Conservation (phyloP, 2,797 vertebrate species). For the Geotrypetes seraphini region DNA sequence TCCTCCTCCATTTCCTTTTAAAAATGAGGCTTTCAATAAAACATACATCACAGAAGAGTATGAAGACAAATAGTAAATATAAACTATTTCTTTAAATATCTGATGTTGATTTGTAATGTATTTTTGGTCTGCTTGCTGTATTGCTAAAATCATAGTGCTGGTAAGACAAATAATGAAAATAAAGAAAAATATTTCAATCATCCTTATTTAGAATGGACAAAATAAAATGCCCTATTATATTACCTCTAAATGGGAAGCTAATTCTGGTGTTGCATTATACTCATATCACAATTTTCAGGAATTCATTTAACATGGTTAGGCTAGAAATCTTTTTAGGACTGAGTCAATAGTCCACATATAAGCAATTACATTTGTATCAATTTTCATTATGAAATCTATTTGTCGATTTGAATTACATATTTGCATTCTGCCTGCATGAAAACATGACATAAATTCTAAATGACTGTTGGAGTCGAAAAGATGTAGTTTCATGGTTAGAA, state of each 20-base stretch:
- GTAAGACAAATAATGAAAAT: not conserved
- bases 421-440: conserved; percentile 29
- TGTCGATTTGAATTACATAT: conserved; percentile 40
- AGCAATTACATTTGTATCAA: conserved; percentile 36
- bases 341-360: conserved; percentile 37
- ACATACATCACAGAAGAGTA: too few species aligned
- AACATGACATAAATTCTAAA: conserved; percentile 25
- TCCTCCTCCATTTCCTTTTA: too few species aligned
- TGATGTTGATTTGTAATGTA: too few species aligned
- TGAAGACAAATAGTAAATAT: too few species aligned
- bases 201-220: not conserved
- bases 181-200: not conserved
- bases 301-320: conserved; percentile 37
- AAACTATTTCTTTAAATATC: too few species aligned
- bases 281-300: conserved; percentile 21
- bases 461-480: too few species aligned
- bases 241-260: conserved; percentile 24
- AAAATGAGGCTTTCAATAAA: too few species aligned
- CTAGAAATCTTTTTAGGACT: conserved; percentile 33
- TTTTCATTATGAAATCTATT: conserved; percentile 42
- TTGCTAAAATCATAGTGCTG: too few species aligned
- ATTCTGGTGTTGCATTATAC: conserved; percentile 4
- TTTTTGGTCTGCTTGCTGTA: too few species aligned
- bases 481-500: not conserved
- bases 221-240: conserved; percentile 8